A percentile compares a stretch with the other conserved stretches of the same genome.
These are phyloP conservation scores for Oncorhynchus mykiss DNA, from an alignment of 2,113 vertebrate species.

Conservation along the genomic window DNA sequence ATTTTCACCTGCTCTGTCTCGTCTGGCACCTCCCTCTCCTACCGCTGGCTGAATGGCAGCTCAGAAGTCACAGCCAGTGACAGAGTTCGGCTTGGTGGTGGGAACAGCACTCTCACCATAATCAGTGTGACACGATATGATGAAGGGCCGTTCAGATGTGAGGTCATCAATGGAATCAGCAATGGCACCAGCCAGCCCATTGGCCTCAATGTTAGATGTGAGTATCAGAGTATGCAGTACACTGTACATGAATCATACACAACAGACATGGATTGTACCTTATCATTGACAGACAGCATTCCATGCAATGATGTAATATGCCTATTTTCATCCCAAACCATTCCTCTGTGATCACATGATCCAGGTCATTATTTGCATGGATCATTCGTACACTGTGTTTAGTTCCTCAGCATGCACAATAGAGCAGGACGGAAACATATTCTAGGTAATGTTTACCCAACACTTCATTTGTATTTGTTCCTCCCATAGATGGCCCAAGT, in stretches of 20 bases:
- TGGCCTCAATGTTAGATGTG: conserved; percentile 66
- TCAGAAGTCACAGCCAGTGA: conserved; percentile 17
- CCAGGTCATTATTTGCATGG: too few relatives aligned
- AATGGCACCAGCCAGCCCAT: conserved; percentile 27
- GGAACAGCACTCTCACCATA: conserved; percentile 51
- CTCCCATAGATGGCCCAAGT: conserved; percentile 65
- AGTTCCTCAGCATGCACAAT: too few relatives aligned
- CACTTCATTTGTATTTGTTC: neutral
- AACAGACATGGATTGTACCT: neutral
- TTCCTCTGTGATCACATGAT: too few relatives aligned
- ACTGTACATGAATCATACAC: neutral
- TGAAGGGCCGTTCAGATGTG: conserved; percentile 56
- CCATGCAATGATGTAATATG: too few relatives aligned
- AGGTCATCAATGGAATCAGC: conserved; percentile 62
- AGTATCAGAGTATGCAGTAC: conserved; percentile 42
- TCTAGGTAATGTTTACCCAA: neutral
- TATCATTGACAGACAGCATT: too few relatives aligned
- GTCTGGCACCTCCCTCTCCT: conserved; percentile 47
- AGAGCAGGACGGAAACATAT: neutral
- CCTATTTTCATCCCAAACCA: too few relatives aligned
- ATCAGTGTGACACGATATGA: conserved; percentile 49
- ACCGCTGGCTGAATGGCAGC: conserved; percentile 54
- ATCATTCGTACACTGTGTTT: too few relatives aligned
- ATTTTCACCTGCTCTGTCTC: conserved; percentile 57
- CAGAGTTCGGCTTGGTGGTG: conserved; percentile 35